Evolutionary conservation across 2,113 vertebrate genomes (phyloP).

Genomic region (Natator depressus): DNA sequence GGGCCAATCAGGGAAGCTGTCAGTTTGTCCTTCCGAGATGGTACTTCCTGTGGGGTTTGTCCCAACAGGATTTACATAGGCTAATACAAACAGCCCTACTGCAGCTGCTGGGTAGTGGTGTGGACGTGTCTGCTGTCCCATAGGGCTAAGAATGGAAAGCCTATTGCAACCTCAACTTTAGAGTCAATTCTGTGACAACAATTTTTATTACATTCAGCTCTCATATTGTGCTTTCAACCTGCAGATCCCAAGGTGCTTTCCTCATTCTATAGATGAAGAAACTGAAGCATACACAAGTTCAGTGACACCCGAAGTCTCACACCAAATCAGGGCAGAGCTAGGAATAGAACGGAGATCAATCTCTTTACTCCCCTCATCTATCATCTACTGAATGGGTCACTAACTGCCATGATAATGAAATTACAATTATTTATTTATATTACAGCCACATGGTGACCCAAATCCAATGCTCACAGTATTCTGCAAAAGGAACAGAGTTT

Average conservation of each 20-base stretch:
- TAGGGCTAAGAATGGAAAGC: background rate
- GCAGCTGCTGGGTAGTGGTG: no score
- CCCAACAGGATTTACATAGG: no score
- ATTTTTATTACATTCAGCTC: background rate
- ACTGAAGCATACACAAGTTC: no score
- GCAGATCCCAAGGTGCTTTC: background rate
- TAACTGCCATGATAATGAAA: background rate
- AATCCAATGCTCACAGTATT: background rate
- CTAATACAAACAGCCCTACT: no score
- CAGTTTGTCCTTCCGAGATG: no score
- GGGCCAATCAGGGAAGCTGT: background rate
- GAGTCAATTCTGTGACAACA: background rate
- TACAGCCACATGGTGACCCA: background rate
- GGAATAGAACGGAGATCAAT: background rate
- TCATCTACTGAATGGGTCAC: conserved; percentile 36
- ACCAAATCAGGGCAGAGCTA: background rate
- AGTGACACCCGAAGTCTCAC: background rate
- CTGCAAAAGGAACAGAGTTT: background rate
- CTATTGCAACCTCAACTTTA: background rate
- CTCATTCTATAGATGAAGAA: no score
- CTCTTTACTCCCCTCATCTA: conserved; percentile 59
- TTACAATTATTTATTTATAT: background rate
- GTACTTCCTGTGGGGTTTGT: no score
- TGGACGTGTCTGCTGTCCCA: no score
- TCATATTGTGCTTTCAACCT: background rate